These are phyloP conservation scores for Rhagophthalmus giganteus DNA, from an alignment of 2,888 invertebrate species.

Conservation along the genomic window DNA sequence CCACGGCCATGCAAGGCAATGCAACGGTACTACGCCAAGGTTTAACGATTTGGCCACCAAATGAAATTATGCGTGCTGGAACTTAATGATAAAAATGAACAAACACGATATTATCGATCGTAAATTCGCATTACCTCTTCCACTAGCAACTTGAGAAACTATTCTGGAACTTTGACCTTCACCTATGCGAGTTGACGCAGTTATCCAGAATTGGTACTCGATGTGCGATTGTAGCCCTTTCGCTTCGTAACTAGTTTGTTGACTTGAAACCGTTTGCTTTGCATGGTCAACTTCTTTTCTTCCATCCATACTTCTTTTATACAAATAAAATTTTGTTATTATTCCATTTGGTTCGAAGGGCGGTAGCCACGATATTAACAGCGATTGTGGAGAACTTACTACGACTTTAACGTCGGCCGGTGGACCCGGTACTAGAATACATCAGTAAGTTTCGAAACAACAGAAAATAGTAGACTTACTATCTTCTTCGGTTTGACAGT, in stretches of 20 bases:
- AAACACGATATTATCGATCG: no score
- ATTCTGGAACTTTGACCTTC: conserved; percentile 75
- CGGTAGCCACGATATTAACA: conserved; percentile 77
- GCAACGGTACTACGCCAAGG: conserved; percentile 70
- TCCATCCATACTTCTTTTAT: conserved; percentile 69
- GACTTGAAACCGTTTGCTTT: conserved; percentile 66
- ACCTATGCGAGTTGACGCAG: conserved; percentile 75
- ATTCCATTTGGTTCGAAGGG: conserved; percentile 76
- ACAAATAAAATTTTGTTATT: conserved; percentile 74
- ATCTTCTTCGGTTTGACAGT: conserved; percentile 79
- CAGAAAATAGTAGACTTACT: conserved; percentile 55
- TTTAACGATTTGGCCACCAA: conserved; percentile 67
- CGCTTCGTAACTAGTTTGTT: conserved; percentile 67
- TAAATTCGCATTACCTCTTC: conserved; percentile 62
- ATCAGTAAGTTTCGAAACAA: conserved; percentile 2
- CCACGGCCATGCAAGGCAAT: conserved; percentile 67
- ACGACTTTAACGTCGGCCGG: conserved; percentile 81
- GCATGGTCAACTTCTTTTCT: conserved; percentile 70
- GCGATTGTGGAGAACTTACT: conserved; percentile 71
- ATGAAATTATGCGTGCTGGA: conserved; percentile 71
- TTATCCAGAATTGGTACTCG: conserved; percentile 79
- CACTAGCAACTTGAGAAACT: conserved; percentile 67
- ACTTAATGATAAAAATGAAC: conserved; percentile 53
- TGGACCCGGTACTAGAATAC: conserved; percentile 69
- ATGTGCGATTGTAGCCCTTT: conserved; percentile 69